Percentiles rank a stretch among this genome's conserved stretches.
Conservation (phyloP, 2,888 invertebrate genomes). For the Nymphalis polychloros region DNA sequence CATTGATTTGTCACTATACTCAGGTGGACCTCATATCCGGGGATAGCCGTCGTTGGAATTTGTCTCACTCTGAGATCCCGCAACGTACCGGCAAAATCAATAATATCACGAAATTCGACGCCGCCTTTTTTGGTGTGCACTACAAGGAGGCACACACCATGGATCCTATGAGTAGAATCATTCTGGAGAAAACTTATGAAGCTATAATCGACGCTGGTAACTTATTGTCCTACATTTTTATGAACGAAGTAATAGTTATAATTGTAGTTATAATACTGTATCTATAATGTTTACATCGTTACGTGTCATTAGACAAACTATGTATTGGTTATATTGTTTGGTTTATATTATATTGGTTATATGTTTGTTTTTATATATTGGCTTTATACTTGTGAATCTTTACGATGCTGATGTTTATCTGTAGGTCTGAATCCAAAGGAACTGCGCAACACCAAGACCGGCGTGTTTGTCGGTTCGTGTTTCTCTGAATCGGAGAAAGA, state of each 20-base stretch:
- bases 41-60: slow-evolving; percentile 89
- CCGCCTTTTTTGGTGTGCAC: slow-evolving; percentile 88
- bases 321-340: no score
- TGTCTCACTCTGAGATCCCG: no score
- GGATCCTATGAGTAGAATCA: slow-evolving; percentile 89
- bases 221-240: not conserved
- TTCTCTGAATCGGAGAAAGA: slow-evolving; percentile 89
- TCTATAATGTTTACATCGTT: no score
- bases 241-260: no score
- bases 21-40: slow-evolving; percentile 92
- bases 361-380: no score
- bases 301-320: no score
- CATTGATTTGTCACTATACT: not conserved
- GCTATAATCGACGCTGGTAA: slow-evolving; percentile 87
- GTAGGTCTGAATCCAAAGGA: slow-evolving; percentile 85
- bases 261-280: no score
- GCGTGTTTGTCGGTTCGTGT: slow-evolving; percentile 90
- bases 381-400: no score
- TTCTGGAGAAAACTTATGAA: slow-evolving; percentile 90
- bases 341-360: no score
- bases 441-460: slow-evolving; percentile 87
- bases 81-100: slow-evolving; percentile 77
- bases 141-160: slow-evolving; percentile 88
- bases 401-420: not conserved
- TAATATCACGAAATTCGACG: slow-evolving; percentile 87